Evolutionary conservation across 2,113 vertebrate species (phyloP).

Genomic region (Chloroceryle aenea): DNA sequence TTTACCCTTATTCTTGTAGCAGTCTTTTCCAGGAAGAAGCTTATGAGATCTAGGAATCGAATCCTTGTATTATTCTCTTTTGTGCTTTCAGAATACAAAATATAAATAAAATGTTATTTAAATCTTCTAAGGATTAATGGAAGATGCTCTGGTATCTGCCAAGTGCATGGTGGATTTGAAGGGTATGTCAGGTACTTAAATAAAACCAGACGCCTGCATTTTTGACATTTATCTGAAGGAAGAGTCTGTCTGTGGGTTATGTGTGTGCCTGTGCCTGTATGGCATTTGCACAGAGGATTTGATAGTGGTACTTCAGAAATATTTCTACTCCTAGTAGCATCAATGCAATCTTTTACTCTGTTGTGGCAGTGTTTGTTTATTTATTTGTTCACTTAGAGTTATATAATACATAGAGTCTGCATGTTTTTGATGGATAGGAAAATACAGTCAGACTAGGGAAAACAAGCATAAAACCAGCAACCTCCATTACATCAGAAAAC

Average conservation of each 20-base stretch:
- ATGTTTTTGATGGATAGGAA: background rate
- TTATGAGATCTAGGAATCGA: background rate
- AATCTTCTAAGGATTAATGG: background rate
- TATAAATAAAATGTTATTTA: constrained; percentile 5
- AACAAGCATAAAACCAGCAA: constrained; percentile 4
- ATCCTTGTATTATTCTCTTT: background rate
- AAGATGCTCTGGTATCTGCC: background rate
- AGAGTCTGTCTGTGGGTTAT: background rate
- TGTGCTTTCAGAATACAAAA: constrained; percentile 1
- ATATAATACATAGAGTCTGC: background rate
- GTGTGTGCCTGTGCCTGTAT: background rate
- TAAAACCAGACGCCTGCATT: background rate
- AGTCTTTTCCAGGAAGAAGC: constrained; percentile 11
- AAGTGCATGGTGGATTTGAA: background rate
- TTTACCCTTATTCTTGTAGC: constrained; percentile 19
- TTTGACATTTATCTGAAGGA: background rate
- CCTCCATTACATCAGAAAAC: background rate
- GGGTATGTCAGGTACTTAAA: background rate
- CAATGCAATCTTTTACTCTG: background rate
- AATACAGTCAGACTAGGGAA: background rate
- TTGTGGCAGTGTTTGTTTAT: background rate
- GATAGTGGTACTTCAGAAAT: background rate
- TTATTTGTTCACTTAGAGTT: constrained; percentile 49
- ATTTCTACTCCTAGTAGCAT: background rate
- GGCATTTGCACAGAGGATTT: constrained; percentile 21